Evolutionary conservation across 2,113 vertebrate genomes (phyloP).

Genomic region (Nycticebus coucang): DNA sequence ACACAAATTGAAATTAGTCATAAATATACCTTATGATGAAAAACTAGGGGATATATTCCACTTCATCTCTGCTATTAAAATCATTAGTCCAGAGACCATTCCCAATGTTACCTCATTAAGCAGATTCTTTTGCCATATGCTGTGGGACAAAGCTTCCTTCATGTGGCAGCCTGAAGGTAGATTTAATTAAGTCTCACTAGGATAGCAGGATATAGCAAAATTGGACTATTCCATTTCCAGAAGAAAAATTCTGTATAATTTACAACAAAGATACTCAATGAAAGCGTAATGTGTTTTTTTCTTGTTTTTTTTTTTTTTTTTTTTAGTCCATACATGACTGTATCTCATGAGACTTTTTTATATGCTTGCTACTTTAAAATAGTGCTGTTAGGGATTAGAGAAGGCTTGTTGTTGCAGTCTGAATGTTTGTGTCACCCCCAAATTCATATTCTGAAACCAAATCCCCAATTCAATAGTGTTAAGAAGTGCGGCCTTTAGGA

Average conservation of each 20-base stretch:
- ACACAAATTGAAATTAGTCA: constrained; percentile 1
- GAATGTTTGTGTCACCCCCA: neutral
- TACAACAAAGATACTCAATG: neutral
- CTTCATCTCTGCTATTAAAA: neutral
- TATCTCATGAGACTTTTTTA: neutral
- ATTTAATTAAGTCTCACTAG: neutral
- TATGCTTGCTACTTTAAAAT: constrained; percentile 17
- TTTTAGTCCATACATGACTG: neutral
- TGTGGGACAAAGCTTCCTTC: neutral
- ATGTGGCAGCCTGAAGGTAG: neutral
- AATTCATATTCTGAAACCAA: neutral
- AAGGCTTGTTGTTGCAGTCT: neutral
- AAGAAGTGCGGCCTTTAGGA: too few species aligned
- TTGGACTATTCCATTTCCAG: neutral
- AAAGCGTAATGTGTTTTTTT: neutral
- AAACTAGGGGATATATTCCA: neutral
- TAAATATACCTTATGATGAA: neutral
- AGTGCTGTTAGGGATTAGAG: neutral
- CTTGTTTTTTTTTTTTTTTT: neutral
- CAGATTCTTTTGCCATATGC: neutral
- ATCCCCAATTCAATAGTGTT: neutral
- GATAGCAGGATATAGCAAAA: neutral
- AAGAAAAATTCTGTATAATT: neutral
- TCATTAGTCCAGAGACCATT: neutral
- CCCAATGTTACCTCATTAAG: neutral